Evolutionary conservation across 2,113 vertebrate species (phyloP).

Genomic region (Rattus norvegicus): GRCr8 NC_086030.1:5128001-5128500

Average conservation of each 20-base stretch:
- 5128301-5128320: slow-evolving; percentile 36
- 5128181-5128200: too few relatives aligned
- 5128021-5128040: background rate
- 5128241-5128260: slow-evolving; percentile 3
- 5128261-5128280: background rate
- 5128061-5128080: background rate
- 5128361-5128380: background rate
- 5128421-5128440: slow-evolving; percentile 11
- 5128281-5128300: slow-evolving; percentile 30
- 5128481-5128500: background rate
- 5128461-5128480: slow-evolving; percentile 37
- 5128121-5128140: background rate
- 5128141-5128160: slow-evolving; percentile 1
- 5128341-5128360: slow-evolving; percentile 24
- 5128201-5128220: slow-evolving; percentile 18
- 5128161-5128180: background rate
- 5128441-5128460: slow-evolving; percentile 20
- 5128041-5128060: background rate
- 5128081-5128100: background rate
- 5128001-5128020: background rate
- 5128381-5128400: background rate
- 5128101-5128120: background rate
- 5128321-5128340: slow-evolving; percentile 29
- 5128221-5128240: background rate
- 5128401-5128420: background rate